Conservation (phyloP, 2,113 vertebrate species). For the Hirundichthys speculiger region DNA sequence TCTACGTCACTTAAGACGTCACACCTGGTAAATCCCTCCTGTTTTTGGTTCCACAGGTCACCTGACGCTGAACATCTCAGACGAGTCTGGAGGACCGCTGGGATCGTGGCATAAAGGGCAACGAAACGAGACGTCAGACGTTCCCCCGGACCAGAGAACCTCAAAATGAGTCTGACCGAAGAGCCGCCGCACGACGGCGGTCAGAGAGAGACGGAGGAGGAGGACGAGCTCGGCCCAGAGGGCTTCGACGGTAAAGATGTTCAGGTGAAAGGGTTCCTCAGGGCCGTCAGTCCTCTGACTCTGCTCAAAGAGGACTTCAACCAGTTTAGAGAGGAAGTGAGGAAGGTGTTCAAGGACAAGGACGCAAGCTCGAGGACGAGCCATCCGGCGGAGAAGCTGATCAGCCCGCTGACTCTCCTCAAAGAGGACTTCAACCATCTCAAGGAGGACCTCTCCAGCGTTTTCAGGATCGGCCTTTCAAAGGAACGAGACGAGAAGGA, state of each 20-base stretch:
- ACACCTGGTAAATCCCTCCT: no score
- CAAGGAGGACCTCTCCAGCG: slow-evolving; percentile 41
- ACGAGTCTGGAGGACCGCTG: no score
- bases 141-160: no score
- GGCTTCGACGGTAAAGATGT: neutral
- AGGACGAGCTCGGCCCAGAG: neutral
- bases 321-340: slow-evolving; percentile 40
- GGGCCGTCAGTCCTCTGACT: slow-evolving; percentile 6
- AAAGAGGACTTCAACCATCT: neutral
- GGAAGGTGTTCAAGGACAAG: slow-evolving; percentile 47
- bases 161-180: slow-evolving; percentile 20
- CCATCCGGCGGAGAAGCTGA: neutral
- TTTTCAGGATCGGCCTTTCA: slow-evolving; percentile 30
- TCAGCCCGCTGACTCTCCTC: neutral
- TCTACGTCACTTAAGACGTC: no score
- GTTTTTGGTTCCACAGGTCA: no score
- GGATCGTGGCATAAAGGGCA: no score
- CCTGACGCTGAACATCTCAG: no score
- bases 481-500: slow-evolving; percentile 30
- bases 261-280: neutral
- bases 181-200: neutral
- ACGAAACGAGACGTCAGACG: no score
- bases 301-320: slow-evolving; percentile 52
- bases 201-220: neutral
- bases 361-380: slow-evolving; percentile 13